phyloP scores from a whole-genome alignment of 2,113 vertebrate genomes.

The Melanotaenia duboulayi region DNA sequence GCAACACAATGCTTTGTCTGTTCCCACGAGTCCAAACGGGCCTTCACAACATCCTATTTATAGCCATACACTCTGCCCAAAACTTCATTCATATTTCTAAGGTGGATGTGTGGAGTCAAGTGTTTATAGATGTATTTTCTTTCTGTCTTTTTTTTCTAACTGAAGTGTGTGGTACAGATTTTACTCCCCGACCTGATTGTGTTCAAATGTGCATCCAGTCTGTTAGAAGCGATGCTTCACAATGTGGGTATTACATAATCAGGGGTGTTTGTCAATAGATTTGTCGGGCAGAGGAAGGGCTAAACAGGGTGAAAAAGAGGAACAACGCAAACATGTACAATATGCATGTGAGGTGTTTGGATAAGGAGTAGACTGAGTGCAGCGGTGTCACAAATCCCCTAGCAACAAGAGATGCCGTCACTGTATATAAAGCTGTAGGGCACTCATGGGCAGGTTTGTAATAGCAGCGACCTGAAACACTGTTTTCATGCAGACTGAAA shows the following conservation, averaged over 20 bases:
- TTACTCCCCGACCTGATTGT: slow-evolving; percentile 1
- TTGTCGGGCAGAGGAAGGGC: slow-evolving; percentile 32
- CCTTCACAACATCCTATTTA: slow-evolving; percentile 66
- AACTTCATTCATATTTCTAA: slow-evolving; percentile 62
- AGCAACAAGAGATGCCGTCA: slow-evolving; percentile 38
- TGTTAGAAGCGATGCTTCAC: not conserved
- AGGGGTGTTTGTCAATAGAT: slow-evolving; percentile 54
- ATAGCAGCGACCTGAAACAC: not conserved
- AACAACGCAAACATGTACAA: slow-evolving; percentile 6
- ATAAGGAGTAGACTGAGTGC: not conserved
- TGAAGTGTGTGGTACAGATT: not conserved
- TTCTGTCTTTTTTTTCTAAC: not conserved
- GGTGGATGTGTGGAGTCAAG: slow-evolving; percentile 2
- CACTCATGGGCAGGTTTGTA: slow-evolving; percentile 12
- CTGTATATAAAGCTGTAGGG: not conserved
- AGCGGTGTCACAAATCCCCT: slow-evolving; percentile 40
- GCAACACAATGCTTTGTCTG: slow-evolving; percentile 69
- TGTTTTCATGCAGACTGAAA: not conserved
- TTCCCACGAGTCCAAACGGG: slow-evolving; percentile 64
- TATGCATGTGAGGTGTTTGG: slow-evolving; percentile 19
- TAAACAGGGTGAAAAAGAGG: slow-evolving; percentile 4
- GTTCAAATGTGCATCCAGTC: slow-evolving; percentile 13
- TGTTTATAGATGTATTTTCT: not conserved
- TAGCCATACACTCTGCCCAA: slow-evolving; percentile 35
- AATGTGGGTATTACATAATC: slow-evolving; percentile 48